Conservation (phyloP, 2,113 vertebrate species). For the Paramormyrops kingsleyae region DNA sequence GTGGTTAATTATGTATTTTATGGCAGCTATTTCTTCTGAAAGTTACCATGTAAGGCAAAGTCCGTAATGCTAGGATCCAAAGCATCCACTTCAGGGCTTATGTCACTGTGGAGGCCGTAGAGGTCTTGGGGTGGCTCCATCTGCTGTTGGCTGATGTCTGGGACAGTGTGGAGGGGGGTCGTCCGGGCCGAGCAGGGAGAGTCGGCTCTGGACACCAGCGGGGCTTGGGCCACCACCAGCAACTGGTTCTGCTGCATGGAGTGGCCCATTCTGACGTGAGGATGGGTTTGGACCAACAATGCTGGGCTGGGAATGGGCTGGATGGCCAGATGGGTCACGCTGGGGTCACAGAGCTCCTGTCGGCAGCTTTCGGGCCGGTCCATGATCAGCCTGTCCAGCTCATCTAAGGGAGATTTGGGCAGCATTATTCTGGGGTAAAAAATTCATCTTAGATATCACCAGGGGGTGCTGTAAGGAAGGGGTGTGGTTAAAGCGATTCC, state of each 20-base stretch:
- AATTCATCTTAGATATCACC: background rate
- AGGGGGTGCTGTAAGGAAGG: background rate
- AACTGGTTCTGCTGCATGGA: slow-evolving; percentile 70
- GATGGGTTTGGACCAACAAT: slow-evolving; percentile 61
- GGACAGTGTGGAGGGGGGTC: slow-evolving; percentile 73
- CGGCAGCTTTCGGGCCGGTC: slow-evolving; percentile 87
- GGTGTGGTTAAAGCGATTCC: background rate
- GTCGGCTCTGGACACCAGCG: slow-evolving; percentile 61
- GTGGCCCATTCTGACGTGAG: slow-evolving; percentile 70
- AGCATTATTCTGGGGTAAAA: slow-evolving; percentile 9
- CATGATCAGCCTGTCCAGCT: slow-evolving; percentile 92
- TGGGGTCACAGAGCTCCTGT: slow-evolving; percentile 54
- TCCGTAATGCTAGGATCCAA: slow-evolving; percentile 94
- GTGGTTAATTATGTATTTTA: background rate
- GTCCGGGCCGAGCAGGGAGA: slow-evolving; percentile 83
- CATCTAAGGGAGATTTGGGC: slow-evolving; percentile 62
- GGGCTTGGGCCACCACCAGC: slow-evolving; percentile 71
- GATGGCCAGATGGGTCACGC: slow-evolving; percentile 48
- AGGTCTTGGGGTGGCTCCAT: slow-evolving; percentile 57
- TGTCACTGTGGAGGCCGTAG: slow-evolving; percentile 65
- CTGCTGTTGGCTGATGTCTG: slow-evolving; percentile 62
- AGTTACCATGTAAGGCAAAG: slow-evolving; percentile 86
- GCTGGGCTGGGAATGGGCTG: slow-evolving; percentile 1
- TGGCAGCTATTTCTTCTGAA: background rate
- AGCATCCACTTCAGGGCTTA: slow-evolving; percentile 79